These are phyloP conservation scores for Thaumetopoea pityocampa DNA, from an alignment of 1,140 invertebrate genomes.

Conservation along the genomic window DNA sequence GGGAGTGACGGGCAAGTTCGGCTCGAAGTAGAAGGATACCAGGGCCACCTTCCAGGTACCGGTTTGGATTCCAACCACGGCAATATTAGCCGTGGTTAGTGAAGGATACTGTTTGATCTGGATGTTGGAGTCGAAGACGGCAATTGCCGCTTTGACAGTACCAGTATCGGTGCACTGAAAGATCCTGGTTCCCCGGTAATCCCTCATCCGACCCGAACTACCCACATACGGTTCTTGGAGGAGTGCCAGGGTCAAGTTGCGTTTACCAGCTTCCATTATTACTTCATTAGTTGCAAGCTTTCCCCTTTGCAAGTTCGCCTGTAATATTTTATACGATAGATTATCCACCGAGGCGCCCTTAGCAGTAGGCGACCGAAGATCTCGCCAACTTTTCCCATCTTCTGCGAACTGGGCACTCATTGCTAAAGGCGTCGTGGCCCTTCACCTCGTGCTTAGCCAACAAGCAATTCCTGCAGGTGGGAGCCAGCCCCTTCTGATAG, in stretches of 20 bases:
- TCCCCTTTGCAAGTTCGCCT: too few species aligned
- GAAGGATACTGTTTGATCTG: slow-evolving; percentile 6
- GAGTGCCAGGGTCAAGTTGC: not conserved
- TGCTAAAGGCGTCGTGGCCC: too few species aligned
- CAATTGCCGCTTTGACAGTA: slow-evolving; percentile 15
- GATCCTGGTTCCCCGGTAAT: not conserved
- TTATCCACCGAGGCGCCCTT: too few species aligned
- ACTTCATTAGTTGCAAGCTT: slow-evolving; percentile 12
- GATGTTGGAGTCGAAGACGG: slow-evolving; percentile 8
- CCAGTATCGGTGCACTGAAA: slow-evolving; percentile 3
- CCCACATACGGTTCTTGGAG: slow-evolving; percentile 21
- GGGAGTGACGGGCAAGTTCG: too few species aligned
- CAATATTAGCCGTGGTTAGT: slow-evolving; percentile 5
- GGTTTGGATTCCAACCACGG: not conserved
- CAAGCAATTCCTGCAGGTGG: slow-evolving; percentile 14
- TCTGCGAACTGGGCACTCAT: too few species aligned
- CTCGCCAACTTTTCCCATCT: too few species aligned
- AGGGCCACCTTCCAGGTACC: too few species aligned
- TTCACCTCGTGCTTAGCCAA: not conserved
- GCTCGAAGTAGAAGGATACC: too few species aligned
- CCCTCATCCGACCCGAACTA: slow-evolving; percentile 1
- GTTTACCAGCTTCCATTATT: not conserved
- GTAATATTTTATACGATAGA: too few species aligned
- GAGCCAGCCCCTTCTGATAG: not conserved
- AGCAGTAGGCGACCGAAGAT: too few species aligned